Evolutionary conservation across 2,888 invertebrate species (phyloP), one percentile per base, ranked within the genome.

Genomic region (Diachrysia chrysitis): DNA sequence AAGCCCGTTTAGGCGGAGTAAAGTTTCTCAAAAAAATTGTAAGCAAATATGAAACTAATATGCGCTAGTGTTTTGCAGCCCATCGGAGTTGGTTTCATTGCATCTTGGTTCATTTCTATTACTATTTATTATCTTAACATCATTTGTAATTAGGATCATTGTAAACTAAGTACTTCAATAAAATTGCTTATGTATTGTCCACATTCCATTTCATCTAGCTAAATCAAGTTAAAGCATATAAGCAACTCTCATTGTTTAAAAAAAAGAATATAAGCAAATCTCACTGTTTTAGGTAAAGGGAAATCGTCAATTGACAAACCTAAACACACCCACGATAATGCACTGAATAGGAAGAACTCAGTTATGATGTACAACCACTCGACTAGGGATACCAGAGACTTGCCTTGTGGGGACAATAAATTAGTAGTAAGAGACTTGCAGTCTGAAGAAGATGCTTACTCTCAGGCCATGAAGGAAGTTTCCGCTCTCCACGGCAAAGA

Each of bases 281-380:
- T 14, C 42, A 63, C 65, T 83, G 79, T 86, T 88, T 71, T 85
- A 90, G 90, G 73, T 23, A 86, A 85, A 75, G 65, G 32, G 32
- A 9, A 53, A n/a, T 83, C 69, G 46, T 74, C 67, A 58, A 72
- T 58, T 29, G 87, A 87, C 0, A 89, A 81, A 76, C 74, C 83
- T 9, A 85, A 82, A 63, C 66, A 80, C n/a, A 69, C 71, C 32
- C 59, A 69, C 14, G 83, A 83, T n/a, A 83, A 73, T 67, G 59
- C 64, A 5, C 63, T 85, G 10, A 73, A 71, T 5, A 89, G 85
- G 73, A 88, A 89, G 78, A 88, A 79, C 63, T 89, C 90, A n/a
- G 87, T 94, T 2, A 88, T 89, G 12, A 86, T 92, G 71, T 94
- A 94, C 76, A 92, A 94, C 66, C 94, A 95, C 75, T 84, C 87